Conservation (phyloP, 2,888 invertebrate genomes). For the Ophion ellenae region DNA sequence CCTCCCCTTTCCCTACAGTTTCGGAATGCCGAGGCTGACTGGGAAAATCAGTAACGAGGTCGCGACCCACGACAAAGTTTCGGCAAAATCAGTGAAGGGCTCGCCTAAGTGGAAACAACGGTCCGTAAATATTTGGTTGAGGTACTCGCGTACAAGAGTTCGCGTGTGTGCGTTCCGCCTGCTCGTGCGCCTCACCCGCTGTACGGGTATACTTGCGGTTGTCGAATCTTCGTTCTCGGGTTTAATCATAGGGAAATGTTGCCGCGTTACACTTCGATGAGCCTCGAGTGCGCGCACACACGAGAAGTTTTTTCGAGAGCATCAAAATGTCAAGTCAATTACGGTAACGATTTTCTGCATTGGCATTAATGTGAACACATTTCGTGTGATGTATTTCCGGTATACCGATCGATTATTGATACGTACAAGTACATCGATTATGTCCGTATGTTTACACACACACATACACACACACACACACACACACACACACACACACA, state of each 20-base stretch:
- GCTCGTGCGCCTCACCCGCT: too few species aligned
- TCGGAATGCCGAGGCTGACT: too few species aligned
- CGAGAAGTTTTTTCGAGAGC: slow-evolving; percentile 26
- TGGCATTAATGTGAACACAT: neutral
- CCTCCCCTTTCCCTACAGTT: too few species aligned
- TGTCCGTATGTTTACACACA: too few species aligned
- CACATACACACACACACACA: too few species aligned
- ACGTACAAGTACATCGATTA: neutral
- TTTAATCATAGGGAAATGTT: slow-evolving; percentile 12
- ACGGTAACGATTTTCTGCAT: slow-evolving; percentile 26
- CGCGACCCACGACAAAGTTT: neutral
- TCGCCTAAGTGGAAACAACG: neutral
- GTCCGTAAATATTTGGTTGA: slow-evolving; percentile 5
- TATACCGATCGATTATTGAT: slow-evolving; percentile 17
- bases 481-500: too few species aligned
- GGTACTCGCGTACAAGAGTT: neutral
- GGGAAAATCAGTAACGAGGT: too few species aligned
- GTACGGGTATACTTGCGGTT: neutral
- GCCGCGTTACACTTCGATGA: slow-evolving; percentile 11
- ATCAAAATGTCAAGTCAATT: slow-evolving; percentile 56
- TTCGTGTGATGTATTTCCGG: slow-evolving; percentile 35
- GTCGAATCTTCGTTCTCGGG: slow-evolving; percentile 4
- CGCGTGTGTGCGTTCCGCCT: too few species aligned
- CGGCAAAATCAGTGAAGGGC: neutral
- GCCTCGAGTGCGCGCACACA: slow-evolving; percentile 4